Conservation (phyloP, 1,140 invertebrate species). For the Apolygus lucorum region DNA sequence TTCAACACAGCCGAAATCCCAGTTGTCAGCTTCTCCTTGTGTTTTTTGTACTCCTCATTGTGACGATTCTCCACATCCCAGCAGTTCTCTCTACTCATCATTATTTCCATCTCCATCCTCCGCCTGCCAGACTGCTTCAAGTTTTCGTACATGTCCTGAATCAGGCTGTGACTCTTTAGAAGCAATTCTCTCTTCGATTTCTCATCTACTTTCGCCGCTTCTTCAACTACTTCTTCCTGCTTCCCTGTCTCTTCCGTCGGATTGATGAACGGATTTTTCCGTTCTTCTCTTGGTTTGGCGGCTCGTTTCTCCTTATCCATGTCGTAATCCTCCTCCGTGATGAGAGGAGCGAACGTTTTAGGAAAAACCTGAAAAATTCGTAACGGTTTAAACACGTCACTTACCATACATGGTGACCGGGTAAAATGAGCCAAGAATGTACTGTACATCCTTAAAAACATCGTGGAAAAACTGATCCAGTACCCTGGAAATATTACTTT, state of each 20-base stretch:
- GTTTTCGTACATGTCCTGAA: neutral
- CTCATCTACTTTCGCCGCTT: no score
- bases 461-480: no score
- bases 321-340: constrained; percentile 10
- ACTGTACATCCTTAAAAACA: no score
- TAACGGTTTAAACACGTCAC: no score
- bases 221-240: neutral
- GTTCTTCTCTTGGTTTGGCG: neutral
- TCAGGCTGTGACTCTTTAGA: neutral
- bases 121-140: neutral
- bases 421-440: no score
- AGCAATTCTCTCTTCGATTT: neutral
- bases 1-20: neutral
- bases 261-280: constrained; percentile 7
- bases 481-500: no score
- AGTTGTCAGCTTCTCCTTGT: neutral
- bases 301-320: neutral
- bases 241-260: neutral
- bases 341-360: constrained; percentile 1
- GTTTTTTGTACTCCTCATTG: neutral
- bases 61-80: neutral
- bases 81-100: neutral
- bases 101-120: neutral
- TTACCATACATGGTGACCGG: no score
- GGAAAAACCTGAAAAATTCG: neutral